Evolutionary conservation across 2,888 invertebrate species (phyloP).

Genomic region (Tethea ocularis): DNA sequence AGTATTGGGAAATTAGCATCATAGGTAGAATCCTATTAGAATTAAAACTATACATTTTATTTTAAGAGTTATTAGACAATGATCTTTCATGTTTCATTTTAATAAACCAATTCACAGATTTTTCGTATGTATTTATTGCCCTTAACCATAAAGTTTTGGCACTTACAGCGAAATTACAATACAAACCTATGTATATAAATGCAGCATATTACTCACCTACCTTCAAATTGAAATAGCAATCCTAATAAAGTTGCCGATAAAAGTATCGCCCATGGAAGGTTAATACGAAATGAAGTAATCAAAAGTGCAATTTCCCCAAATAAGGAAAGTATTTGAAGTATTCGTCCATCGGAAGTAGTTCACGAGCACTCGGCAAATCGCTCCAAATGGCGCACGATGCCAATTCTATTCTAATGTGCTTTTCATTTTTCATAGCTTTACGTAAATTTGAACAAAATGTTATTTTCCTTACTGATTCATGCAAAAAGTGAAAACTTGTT

Average conservation of each 20-base stretch:
- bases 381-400: constrained; percentile 54
- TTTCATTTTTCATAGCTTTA: constrained; percentile 40
- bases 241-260: constrained; percentile 17
- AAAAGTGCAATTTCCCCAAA: constrained; percentile 61
- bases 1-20: too few species aligned
- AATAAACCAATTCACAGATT: too few species aligned
- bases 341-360: constrained; percentile 65
- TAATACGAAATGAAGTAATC: constrained; percentile 58
- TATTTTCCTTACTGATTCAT: background rate
- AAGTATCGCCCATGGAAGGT: constrained; percentile 21
- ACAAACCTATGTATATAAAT: too few species aligned
- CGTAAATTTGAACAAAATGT: background rate
- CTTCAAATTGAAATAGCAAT: background rate
- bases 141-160: too few species aligned
- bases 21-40: too few species aligned
- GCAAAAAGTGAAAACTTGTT: background rate
- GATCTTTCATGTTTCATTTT: too few species aligned
- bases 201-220: background rate
- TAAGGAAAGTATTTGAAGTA: constrained; percentile 59
- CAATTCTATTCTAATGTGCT: constrained; percentile 53
- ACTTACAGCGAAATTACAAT: too few species aligned
- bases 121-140: too few species aligned
- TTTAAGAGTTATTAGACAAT: too few species aligned
- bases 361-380: constrained; percentile 59
- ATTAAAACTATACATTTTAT: too few species aligned